Conservation (phyloP, 2,888 invertebrate genomes). For the Oligia latruncula region DNA sequence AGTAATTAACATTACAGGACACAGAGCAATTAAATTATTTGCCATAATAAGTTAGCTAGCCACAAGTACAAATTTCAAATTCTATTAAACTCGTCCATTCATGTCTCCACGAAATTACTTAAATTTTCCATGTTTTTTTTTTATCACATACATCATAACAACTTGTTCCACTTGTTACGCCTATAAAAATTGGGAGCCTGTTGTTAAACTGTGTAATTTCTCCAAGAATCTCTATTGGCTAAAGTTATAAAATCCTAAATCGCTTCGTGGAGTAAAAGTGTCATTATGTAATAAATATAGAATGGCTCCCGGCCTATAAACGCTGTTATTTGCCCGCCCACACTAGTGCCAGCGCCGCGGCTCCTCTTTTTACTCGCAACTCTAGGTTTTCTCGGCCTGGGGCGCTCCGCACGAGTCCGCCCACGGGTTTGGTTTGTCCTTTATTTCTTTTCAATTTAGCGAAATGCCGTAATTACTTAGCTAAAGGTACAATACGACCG, state of each 20-base stretch:
- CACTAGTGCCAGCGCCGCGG: conserved; percentile 52
- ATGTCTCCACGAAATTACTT: not conserved
- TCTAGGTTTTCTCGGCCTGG: conserved; percentile 63
- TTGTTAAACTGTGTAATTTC: conserved; percentile 9
- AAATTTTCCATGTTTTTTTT: not conserved
- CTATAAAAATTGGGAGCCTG: not conserved
- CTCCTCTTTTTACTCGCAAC: conserved; percentile 67
- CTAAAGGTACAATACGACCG: conserved; percentile 9
- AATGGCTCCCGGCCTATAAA: conserved; percentile 68
- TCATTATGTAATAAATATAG: conserved; percentile 65
- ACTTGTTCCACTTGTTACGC: not conserved
- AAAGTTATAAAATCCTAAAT: conserved; percentile 45
- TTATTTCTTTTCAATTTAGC: conserved; percentile 63
- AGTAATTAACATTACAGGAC: too few species aligned
- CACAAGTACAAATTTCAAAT: too few species aligned
- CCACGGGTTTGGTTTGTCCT: conserved; percentile 62
- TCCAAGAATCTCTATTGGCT: conserved; percentile 24
- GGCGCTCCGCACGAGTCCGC: conserved; percentile 65
- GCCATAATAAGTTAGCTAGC: too few species aligned
- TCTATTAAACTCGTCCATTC: not conserved
- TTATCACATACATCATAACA: too few species aligned
- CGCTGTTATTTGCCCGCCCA: conserved; percentile 68
- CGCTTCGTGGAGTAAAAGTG: conserved; percentile 50
- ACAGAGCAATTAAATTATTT: too few species aligned
- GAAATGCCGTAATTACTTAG: conserved; percentile 59